phyloP scores from a whole-genome alignment of 2,888 invertebrate genomes.

The Yponomeuta evonymella region DNA sequence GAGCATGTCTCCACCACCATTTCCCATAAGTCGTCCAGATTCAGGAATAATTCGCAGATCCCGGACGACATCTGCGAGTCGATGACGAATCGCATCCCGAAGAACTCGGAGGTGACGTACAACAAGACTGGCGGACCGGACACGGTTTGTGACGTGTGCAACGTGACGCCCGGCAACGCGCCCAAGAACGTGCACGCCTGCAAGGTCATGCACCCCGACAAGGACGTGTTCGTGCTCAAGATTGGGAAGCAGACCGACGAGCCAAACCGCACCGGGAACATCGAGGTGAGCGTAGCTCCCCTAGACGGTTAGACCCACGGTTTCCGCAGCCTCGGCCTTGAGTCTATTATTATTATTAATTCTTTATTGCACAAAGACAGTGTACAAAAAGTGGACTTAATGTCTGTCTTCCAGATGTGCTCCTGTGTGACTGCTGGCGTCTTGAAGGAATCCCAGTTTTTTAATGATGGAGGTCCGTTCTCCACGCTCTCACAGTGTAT shows the following conservation, averaged over 20 bases:
- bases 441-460: no score
- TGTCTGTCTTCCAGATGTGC: no score
- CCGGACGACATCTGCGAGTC: constrained; percentile 66
- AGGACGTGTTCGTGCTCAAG: constrained; percentile 82
- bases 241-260: constrained; percentile 83
- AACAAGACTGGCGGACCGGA: constrained; percentile 45
- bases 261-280: constrained; percentile 76
- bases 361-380: no score
- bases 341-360: no score
- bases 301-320: no score
- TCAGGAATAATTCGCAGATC: constrained; percentile 34
- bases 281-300: constrained; percentile 68
- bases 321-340: no score
- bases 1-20: neutral
- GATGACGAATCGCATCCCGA: constrained; percentile 46
- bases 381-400: no score
- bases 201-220: constrained; percentile 79
- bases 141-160: constrained; percentile 50
- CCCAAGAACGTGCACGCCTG: constrained; percentile 75
- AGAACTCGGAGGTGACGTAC: constrained; percentile 58
- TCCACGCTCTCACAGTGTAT: no score
- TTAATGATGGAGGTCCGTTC: no score
- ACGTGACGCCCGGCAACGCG: constrained; percentile 67
- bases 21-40: neutral
- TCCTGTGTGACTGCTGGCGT: no score